Evolutionary conservation across 2,888 invertebrate species (phyloP).

Genomic region (Carterocephalus palaemon): DNA sequence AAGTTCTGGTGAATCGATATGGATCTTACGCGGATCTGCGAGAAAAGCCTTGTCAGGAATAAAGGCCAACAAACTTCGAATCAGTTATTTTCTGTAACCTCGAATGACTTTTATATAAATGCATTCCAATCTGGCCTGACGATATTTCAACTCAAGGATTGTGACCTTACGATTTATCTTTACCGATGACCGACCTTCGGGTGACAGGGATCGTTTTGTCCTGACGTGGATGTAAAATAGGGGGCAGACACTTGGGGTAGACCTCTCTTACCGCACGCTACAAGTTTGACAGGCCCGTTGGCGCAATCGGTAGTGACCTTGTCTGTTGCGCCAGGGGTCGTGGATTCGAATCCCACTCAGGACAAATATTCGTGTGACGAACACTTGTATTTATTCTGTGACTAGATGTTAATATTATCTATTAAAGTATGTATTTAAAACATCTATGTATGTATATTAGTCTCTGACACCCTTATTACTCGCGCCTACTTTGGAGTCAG

Average conservation of each 20-base stretch:
- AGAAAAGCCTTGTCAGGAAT: background rate
- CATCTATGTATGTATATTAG: too few relatives aligned
- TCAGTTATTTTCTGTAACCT: background rate
- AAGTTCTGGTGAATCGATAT: background rate
- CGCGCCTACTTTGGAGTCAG: too few relatives aligned
- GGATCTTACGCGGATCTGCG: background rate
- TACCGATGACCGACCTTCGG: slow-evolving; percentile 6
- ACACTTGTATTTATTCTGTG: too few relatives aligned
- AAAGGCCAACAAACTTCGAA: background rate
- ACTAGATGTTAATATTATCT: too few relatives aligned
- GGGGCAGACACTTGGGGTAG: background rate
- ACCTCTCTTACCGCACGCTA: too few relatives aligned
- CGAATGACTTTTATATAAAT: background rate
- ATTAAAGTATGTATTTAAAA: too few relatives aligned
- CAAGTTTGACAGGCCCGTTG: too few relatives aligned
- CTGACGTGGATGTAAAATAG: background rate
- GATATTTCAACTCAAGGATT: slow-evolving; percentile 16
- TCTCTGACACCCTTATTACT: too few relatives aligned
- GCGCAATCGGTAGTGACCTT: too few relatives aligned
- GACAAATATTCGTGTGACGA: too few relatives aligned
- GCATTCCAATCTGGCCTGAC: slow-evolving; percentile 5
- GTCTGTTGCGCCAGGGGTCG: too few relatives aligned
- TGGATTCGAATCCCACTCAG: too few relatives aligned
- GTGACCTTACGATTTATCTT: slow-evolving; percentile 12
- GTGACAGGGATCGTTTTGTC: slow-evolving; percentile 5